Evolutionary conservation across 2,113 vertebrate genomes (phyloP).

Genomic region (Protobothrops flavoviridis): DNA sequence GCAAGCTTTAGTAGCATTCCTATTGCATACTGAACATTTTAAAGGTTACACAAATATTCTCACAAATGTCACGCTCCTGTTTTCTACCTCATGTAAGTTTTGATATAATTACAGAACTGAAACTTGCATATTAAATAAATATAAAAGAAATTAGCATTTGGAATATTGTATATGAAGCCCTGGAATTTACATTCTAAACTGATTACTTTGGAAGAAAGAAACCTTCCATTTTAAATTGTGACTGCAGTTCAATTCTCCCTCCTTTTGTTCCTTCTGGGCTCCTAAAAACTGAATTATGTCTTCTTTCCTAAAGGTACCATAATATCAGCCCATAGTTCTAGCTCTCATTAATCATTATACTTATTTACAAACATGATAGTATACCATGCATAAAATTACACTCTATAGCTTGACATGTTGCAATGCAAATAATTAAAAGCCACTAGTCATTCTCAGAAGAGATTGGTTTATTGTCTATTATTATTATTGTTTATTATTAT

Average conservation of each 20-base stretch:
- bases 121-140: conserved; percentile 17
- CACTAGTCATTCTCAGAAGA: neutral
- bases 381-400: neutral
- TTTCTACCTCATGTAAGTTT: conserved; percentile 4
- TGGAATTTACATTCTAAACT: conserved; percentile 16
- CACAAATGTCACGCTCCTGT: conserved; percentile 20
- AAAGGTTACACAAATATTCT: conserved; percentile 40
- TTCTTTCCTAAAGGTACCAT: neutral
- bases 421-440: neutral
- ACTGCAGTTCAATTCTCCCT: neutral
- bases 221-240: conserved; percentile 14
- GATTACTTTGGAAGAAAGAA: conserved; percentile 16
- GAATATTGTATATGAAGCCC: conserved; percentile 33
- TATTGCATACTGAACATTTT: conserved; percentile 10
- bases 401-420: neutral
- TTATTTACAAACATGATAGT: neutral
- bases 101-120: conserved; percentile 27
- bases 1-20: conserved; percentile 5
- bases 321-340: neutral
- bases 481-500: no score
- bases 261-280: neutral
- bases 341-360: rapidly evolving
- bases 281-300: neutral
- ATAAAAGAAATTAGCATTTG: conserved; percentile 7
- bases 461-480: neutral